Percentiles rank a stretch among this genome's conserved stretches.
phyloP scores from a whole-genome alignment of 2,888 invertebrate genomes.

The Linnaemya vulpina region DNA sequence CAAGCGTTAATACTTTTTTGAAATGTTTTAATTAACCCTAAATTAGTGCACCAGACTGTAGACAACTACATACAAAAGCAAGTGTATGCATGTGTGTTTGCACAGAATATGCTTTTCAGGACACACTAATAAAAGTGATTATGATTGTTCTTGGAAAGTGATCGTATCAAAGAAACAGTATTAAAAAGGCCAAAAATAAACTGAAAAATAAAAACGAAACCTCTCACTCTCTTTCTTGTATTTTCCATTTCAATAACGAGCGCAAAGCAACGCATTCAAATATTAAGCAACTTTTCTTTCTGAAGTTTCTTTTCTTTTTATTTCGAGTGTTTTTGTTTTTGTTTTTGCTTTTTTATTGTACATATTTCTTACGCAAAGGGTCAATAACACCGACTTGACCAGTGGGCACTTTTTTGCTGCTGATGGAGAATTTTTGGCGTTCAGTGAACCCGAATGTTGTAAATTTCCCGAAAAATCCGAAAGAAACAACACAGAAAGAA shows the following conservation, averaged over 20 bases:
- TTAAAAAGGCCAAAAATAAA: constrained; percentile 38
- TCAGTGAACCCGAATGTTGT: constrained; percentile 70
- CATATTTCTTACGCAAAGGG: constrained; percentile 68
- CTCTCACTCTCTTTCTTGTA: constrained; percentile 65
- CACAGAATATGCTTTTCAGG: constrained; percentile 12
- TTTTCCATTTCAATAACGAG: constrained; percentile 68
- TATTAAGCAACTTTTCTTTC: constrained; percentile 70
- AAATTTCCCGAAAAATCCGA: constrained; percentile 55
- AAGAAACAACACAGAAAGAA: constrained; percentile 22
- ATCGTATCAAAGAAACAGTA: constrained; percentile 39
- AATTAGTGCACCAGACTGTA: constrained; percentile 11
- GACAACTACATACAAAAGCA: background rate
- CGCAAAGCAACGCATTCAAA: constrained; percentile 40
- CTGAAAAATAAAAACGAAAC: constrained; percentile 26
- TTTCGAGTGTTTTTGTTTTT: no score
- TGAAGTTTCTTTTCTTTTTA: constrained; percentile 46
- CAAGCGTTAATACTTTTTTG: no score
- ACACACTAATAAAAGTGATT: constrained; percentile 51
- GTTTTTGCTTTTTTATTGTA: constrained; percentile 40
- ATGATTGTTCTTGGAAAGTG: constrained; percentile 60
- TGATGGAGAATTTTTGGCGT: constrained; percentile 71
- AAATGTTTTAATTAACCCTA: background rate
- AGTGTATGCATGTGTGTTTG: no score
- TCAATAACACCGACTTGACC: constrained; percentile 73
- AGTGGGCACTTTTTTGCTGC: constrained; percentile 62